Base-by-base conservation (phyloP, 2,888 invertebrate genomes). In the Aleiodes alternator region DNA sequence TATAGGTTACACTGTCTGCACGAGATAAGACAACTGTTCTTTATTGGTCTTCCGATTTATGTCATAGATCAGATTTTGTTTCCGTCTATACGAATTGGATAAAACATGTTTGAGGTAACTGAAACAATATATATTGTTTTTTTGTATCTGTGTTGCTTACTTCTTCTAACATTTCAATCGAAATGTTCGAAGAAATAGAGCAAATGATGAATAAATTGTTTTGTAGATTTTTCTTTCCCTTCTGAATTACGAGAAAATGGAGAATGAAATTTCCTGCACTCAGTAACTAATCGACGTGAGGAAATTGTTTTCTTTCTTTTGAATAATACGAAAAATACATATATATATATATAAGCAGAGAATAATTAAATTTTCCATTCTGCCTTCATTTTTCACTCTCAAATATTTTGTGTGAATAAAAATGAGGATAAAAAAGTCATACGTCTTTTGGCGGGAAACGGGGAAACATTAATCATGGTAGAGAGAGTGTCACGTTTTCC, bases 41-140 rank as follows among this genome's bases (percentile, higher is more conserved):
- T 78, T 76, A 78, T 76, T 76, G 76, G 69, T 51, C 72, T 73
- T 73, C 73, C 76, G 75, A 78, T 77, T 75, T 70, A 64, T 74
- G 59, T 66, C 70, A 68, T 53, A 72, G 68, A 74, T 69, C 53
- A 66, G 56, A 71, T 66, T 59, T 56, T 70, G 72, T 59, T 48
- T 51, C 23, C 31, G 23, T 14, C 5, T 64, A 56, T 50, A 43
- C n/a, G 70, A 43, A 70, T 70, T 56, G 70, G 53, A 64, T 64
- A 43, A 64, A 64, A 64, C 64, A 64, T 64, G 64, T 23, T 48
- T 64, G 43, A n/a, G 43, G 43, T 64, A 64, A 64, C 16, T 29
- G 43, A 64, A 43, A 64, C 64, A 64, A 64, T 64, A 48, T 48
- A 16, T 43, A 16, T 64, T 48, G 16, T 64, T 59, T 59, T 59